Evolutionary conservation across 2,797 vertebrate species (phyloP).

Genomic region (Cuniculus paca): DNA sequence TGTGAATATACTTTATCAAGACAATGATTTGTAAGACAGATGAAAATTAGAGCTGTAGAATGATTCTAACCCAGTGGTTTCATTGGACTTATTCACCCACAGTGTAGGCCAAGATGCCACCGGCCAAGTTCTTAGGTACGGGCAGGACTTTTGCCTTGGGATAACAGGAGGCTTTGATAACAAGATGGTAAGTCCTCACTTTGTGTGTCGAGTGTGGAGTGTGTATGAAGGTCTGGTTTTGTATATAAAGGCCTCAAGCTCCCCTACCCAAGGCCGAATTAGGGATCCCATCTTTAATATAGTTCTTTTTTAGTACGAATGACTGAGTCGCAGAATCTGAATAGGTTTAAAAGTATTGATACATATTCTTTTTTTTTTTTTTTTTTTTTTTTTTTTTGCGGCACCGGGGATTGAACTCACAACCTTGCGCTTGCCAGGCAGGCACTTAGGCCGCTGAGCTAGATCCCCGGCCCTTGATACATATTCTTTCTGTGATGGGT

Average conservation of each 20-base stretch:
- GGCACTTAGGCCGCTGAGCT: too few relatives aligned
- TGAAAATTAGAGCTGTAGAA: not conserved
- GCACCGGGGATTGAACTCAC: too few relatives aligned
- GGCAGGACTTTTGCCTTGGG: conserved; percentile 93
- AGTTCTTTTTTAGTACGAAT: not conserved
- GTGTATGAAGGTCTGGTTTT: not conserved
- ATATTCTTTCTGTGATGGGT: not conserved
- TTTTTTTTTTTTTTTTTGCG: too few relatives aligned
- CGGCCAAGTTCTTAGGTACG: conserved; percentile 90
- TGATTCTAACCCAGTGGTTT: not conserved
- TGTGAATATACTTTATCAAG: not conserved
- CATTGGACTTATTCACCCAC: not conserved
- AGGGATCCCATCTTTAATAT: not conserved
- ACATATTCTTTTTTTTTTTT: not conserved
- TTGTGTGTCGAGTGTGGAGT: accelerated
- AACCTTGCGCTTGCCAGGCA: too few relatives aligned
- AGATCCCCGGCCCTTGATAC: too few relatives aligned
- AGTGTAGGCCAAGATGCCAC: conserved; percentile 90
- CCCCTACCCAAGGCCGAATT: not conserved
- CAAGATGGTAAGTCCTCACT: conserved; percentile 89
- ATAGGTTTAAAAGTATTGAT: not conserved
- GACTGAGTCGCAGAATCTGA: not conserved
- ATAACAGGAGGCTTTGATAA: conserved; percentile 90
- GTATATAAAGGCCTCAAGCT: not conserved
- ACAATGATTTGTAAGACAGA: not conserved